A percentile compares a stretch with the other conserved stretches of the same genome.
Conservation (phyloP, 2,113 vertebrate species). For the Gambusia holbrooki region DNA sequence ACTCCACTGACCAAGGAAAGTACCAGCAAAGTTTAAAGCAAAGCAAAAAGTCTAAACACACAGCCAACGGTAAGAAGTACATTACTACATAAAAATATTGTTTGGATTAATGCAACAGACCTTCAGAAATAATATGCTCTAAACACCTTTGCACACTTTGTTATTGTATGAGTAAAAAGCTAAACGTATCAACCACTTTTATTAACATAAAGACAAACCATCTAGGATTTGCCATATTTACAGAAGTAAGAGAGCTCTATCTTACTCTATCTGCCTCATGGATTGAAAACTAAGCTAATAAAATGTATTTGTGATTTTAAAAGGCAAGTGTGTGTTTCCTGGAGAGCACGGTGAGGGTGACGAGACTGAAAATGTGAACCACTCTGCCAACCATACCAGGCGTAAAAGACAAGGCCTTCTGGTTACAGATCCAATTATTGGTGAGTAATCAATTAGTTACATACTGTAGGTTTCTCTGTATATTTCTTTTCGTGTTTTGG, state of each 20-base stretch:
- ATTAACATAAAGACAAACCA: neutral
- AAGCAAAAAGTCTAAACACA: neutral
- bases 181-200: neutral
- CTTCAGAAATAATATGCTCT: neutral
- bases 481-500: neutral
- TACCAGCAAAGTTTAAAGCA: neutral
- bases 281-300: neutral
- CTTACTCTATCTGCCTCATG: too few relatives aligned
- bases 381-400: conserved; percentile 14
- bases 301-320: neutral
- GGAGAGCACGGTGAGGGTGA: conserved; percentile 11
- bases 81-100: neutral
- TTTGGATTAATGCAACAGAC: neutral
- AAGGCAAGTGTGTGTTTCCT: conserved; percentile 20
- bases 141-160: neutral
- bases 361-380: conserved; percentile 4
- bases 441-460: conserved; percentile 45
- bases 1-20: neutral
- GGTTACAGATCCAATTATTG: conserved; percentile 52
- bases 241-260: neutral
- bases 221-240: neutral
- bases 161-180: neutral
- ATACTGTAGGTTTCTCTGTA: neutral
- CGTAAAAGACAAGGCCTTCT: conserved; percentile 52
- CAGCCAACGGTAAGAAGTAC: conserved; percentile 25